These are phyloP conservation scores for Corythoichthys intestinalis DNA, from an alignment of 2,113 vertebrate genomes.

Conservation along the genomic window DNA sequence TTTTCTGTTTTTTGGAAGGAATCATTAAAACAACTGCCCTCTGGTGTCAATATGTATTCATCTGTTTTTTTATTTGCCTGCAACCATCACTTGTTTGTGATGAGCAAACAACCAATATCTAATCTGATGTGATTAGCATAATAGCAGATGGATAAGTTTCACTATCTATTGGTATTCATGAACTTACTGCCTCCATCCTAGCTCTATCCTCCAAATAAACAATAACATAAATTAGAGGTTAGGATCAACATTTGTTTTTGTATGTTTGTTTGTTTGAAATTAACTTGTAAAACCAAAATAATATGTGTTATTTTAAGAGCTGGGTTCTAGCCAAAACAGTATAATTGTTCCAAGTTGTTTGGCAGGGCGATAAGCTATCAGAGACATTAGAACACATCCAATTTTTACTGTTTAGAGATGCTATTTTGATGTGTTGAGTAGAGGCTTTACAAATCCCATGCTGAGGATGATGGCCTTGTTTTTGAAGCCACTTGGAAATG, in stretches of 20 bases:
- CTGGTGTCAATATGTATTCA: constrained; percentile 8
- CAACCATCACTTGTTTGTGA: constrained; percentile 24
- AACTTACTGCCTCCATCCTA: not conserved
- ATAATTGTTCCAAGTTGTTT: constrained; percentile 18
- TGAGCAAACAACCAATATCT: constrained; percentile 17
- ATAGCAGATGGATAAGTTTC: not conserved
- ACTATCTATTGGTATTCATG: not conserved
- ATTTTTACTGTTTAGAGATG: constrained; percentile 19
- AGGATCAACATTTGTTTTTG: constrained; percentile 2
- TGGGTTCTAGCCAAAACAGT: constrained; percentile 19
- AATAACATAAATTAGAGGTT: not conserved
- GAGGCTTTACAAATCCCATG: constrained; percentile 26
- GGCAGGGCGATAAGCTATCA: constrained; percentile 27
- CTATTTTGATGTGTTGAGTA: constrained; percentile 30
- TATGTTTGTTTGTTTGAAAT: not conserved
- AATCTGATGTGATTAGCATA: constrained; percentile 37
- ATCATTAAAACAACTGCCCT: not conserved
- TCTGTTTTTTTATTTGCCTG: constrained; percentile 23
- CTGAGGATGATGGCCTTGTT: constrained; percentile 37
- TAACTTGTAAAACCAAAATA: not conserved
- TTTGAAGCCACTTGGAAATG: constrained; percentile 36
- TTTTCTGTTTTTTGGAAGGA: not conserved
- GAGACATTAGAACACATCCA: constrained; percentile 39
- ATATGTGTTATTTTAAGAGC: constrained; percentile 24
- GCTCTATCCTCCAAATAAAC: constrained; percentile 14